These are phyloP conservation scores for Amphipyra berbera DNA, from an alignment of 2,888 invertebrate species.

Conservation along the genomic window DNA sequence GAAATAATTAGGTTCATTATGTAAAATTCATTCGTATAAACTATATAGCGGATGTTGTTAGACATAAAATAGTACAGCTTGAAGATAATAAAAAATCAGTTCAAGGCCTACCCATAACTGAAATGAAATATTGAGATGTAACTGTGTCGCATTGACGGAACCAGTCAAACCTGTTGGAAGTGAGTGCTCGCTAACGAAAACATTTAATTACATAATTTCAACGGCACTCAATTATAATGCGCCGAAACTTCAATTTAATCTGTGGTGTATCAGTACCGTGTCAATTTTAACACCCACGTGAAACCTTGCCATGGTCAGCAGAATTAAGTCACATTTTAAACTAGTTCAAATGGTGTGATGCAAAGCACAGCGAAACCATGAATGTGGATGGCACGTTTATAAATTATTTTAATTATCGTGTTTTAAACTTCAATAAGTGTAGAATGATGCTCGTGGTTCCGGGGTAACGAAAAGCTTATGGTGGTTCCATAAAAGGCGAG, in stretches of 20 bases:
- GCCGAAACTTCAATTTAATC: slow-evolving; percentile 2
- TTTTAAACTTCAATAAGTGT: too few species aligned
- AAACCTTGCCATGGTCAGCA: not conserved
- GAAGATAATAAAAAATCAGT: slow-evolving; percentile 28
- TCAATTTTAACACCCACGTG: not conserved
- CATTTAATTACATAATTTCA: slow-evolving; percentile 35
- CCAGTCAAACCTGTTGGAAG: slow-evolving; percentile 46
- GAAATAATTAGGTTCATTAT: not conserved
- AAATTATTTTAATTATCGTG: too few species aligned
- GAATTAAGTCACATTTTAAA: too few species aligned
- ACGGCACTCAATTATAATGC: slow-evolving; percentile 10
- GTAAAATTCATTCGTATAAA: slow-evolving; percentile 3
- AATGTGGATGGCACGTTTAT: too few species aligned
- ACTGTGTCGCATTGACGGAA: slow-evolving; percentile 41
- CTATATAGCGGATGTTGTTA: slow-evolving; percentile 11
- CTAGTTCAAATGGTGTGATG: too few species aligned
- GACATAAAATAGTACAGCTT: slow-evolving; percentile 8
- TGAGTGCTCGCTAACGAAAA: slow-evolving; percentile 21
- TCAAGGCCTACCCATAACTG: slow-evolving; percentile 36
- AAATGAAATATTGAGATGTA: slow-evolving; percentile 37
- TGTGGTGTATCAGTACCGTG: not conserved
- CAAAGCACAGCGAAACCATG: too few species aligned
- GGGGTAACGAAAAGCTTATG: too few species aligned
- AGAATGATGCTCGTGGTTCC: too few species aligned
- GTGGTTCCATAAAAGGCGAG: too few species aligned